Conservation (phyloP, 2,888 invertebrate genomes). For the Corbicula japonica region DNA sequence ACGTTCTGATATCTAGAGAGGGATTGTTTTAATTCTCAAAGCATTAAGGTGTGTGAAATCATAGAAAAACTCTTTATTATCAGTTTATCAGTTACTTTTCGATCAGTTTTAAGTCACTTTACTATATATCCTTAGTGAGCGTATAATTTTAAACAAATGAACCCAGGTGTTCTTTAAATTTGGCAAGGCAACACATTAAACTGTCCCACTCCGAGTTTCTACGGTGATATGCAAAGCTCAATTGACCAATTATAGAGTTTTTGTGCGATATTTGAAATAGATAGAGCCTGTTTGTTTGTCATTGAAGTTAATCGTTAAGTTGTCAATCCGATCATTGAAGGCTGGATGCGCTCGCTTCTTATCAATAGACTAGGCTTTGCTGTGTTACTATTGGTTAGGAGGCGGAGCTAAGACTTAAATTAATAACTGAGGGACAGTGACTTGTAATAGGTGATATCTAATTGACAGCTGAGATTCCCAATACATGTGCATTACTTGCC, state of each 20-base stretch:
- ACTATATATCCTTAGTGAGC: conserved; percentile 32
- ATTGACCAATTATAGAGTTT: conserved; percentile 51
- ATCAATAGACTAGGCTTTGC: conserved; percentile 36
- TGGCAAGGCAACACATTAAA: conserved; percentile 9
- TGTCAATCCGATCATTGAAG: conserved; percentile 38
- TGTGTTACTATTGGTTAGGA: conserved; percentile 20
- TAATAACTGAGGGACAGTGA: conserved; percentile 53
- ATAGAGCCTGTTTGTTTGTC: conserved; percentile 43
- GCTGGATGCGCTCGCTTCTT: conserved; percentile 35
- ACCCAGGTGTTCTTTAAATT: conserved; percentile 35
- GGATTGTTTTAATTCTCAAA: conserved; percentile 40
- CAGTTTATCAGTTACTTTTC: conserved; percentile 49
- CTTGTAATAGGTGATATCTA: conserved; percentile 21
- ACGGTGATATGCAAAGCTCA: conserved; percentile 41
- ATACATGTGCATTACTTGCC: conserved; percentile 31
- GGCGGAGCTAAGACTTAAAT: conserved; percentile 46
- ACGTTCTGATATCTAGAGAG: conserved; percentile 21
- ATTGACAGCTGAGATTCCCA: conserved; percentile 16
- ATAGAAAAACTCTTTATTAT: conserved; percentile 47
- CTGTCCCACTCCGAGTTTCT: conserved; percentile 1
- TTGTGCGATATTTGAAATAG: conserved; percentile 34
- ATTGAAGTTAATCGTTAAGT: conserved; percentile 34
- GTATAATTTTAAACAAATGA: conserved; percentile 36
- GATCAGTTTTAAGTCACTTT: conserved; percentile 34
- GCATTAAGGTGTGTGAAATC: conserved; percentile 39